Evolutionary conservation across 2,113 vertebrate genomes (phyloP), one percentile per base, ranked within the genome.

Genomic region (Rhinichthys klamathensis): DNA sequence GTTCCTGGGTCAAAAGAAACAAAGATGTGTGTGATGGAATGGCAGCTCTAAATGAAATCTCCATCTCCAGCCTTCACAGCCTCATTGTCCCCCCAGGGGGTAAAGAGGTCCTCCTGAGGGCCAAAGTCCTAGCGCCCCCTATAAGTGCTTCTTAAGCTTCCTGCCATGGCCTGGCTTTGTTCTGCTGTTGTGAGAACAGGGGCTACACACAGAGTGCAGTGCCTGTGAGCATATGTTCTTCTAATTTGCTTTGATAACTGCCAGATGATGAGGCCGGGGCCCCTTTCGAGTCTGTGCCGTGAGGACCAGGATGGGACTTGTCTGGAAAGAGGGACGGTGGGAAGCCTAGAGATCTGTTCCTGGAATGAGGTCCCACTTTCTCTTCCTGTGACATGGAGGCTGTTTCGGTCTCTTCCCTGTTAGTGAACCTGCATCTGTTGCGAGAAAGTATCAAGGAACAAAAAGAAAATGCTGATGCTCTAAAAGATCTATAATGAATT

Each of bases 241-340:
- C 56, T 88, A 85, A 90, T 91, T 92, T 90, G 75, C 84, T 85
- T 85, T 93, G 91, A 93, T 93, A 92, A 92, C 90, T 93, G 90
- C 93, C 91, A 94, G 93, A 94, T 93, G 92, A 93, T 89, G 89
- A 83, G 65, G 75, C 38, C 51, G n/a, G 74, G 87, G 85, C 79
- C 58, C 75, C 23, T 32, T 56, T 72, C 69, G 85, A 72, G 85
- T 85, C 84, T 46, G 44, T 54, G 86, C 76, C 58, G 85, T 51
- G 83, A 90, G 69, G 88, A 83, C 87, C 89, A 89, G 92, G 86
- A 87, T 86, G 90, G 84, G 73, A 30, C 77, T 51, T 65, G 88
- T 87, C 88, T 89, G 80, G 83, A 60, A 86, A 89, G 83, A 18
- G 86, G 30, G 80, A 86, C 15, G 49, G 72, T 61, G 63, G 78